Conservation (phyloP, 2,797 vertebrate genomes). For the Chloroceryle amazona region DNA sequence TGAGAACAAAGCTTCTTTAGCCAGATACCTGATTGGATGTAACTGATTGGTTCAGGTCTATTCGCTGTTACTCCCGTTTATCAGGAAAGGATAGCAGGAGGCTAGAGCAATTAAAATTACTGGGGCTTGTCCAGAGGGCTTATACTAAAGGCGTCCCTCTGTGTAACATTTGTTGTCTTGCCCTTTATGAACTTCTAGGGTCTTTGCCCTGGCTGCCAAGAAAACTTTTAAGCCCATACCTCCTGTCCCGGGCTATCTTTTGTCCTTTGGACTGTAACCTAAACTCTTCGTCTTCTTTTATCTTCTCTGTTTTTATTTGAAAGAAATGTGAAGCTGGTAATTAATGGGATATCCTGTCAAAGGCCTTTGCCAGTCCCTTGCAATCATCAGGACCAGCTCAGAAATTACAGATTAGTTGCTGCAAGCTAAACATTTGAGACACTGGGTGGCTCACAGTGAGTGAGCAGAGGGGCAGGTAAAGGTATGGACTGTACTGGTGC, state of each 20-base stretch:
- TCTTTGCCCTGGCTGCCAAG: neutral
- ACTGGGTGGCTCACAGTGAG: neutral
- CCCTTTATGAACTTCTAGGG: neutral
- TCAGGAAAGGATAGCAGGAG: constrained; percentile 8
- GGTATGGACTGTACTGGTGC: neutral
- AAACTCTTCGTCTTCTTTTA: neutral
- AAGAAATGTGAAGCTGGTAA: neutral
- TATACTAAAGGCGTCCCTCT: neutral
- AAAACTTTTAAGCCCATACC: neutral
- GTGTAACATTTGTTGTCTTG: neutral
- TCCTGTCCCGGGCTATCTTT: neutral
- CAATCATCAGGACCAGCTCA: neutral
- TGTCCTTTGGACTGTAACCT: neutral
- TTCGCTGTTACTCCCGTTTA: constrained; percentile 43
- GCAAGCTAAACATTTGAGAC: neutral
- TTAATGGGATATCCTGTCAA: neutral
- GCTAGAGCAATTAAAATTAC: constrained; percentile 30
- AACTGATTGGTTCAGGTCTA: constrained; percentile 44
- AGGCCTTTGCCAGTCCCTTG: neutral
- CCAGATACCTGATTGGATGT: constrained; percentile 7
- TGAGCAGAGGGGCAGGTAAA: neutral
- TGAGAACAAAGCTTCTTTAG: constrained; percentile 36
- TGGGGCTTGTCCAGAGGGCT: neutral
- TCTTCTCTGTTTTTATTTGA: neutral
- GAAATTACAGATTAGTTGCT: neutral